Conservation (phyloP, 2,888 invertebrate species). For the Chaetogeoica ovagalla region DNA sequence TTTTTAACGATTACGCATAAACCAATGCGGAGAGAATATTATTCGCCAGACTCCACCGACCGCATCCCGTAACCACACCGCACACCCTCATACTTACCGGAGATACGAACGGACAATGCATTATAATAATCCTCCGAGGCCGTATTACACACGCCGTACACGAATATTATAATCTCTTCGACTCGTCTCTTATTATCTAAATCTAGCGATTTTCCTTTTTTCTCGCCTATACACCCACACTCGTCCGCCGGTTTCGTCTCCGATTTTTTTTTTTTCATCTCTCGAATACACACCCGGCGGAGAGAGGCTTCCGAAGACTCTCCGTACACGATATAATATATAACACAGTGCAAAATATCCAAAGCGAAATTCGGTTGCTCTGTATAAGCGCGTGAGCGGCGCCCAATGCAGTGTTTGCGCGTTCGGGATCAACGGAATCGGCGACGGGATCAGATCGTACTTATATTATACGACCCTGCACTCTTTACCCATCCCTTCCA, state of each 20-base stretch:
- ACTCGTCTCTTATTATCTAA: constrained; percentile 16
- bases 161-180: constrained; percentile 17
- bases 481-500: too few species aligned
- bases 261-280: too few species aligned
- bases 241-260: too few species aligned
- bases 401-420: too few species aligned
- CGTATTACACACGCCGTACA: too few species aligned
- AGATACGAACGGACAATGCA: neutral
- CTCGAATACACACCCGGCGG: too few species aligned
- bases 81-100: too few species aligned
- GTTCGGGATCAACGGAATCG: constrained; percentile 42
- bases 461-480: neutral
- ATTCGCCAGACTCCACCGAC: neutral
- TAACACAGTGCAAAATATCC: too few species aligned
- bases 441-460: constrained; percentile 24
- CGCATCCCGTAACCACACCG: too few species aligned
- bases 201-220: neutral
- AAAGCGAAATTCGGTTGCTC: constrained; percentile 4
- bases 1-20: constrained; percentile 42
- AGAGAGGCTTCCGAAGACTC: too few species aligned
- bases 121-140: neutral
- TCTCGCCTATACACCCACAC: neutral
- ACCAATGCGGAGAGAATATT: constrained; percentile 20
- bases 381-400: neutral
- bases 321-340: neutral